A percentile compares a stretch with the other conserved stretches of the same genome.
Evolutionary conservation across 2,113 vertebrate species (phyloP).

Genomic region (Syngnathus scovelli): DNA sequence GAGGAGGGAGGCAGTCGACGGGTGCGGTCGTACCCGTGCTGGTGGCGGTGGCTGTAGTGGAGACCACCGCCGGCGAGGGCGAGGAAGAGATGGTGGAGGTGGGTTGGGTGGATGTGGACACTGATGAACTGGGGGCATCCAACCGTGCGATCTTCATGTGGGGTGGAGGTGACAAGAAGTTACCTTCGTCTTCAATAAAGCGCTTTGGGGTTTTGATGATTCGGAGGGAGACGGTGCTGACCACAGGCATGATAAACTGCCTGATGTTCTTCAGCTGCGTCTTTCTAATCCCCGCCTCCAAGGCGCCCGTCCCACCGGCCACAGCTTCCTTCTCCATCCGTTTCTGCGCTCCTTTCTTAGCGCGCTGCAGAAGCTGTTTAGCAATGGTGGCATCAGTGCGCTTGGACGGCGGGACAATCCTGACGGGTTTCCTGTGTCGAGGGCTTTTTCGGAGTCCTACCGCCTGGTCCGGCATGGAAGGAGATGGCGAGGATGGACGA

Average conservation of each 20-base stretch:
- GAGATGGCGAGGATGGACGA: slow-evolving; percentile 63
- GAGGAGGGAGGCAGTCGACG: slow-evolving; percentile 55
- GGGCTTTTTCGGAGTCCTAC: slow-evolving; percentile 86
- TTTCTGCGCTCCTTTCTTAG: slow-evolving; percentile 87
- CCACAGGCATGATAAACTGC: slow-evolving; percentile 98
- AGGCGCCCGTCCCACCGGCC: slow-evolving; percentile 35
- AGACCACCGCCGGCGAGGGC: slow-evolving; percentile 40
- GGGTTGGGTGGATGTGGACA: slow-evolving; percentile 49
- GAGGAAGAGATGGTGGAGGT: slow-evolving; percentile 44
- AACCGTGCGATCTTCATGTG: slow-evolving; percentile 88
- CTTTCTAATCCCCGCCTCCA: slow-evolving; percentile 79
- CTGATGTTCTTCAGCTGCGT: slow-evolving; percentile 96
- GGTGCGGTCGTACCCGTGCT: slow-evolving; percentile 40
- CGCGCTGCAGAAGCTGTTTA: slow-evolving; percentile 92
- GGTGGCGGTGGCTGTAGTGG: slow-evolving; percentile 35
- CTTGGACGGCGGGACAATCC: slow-evolving; percentile 91
- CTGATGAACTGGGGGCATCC: slow-evolving; percentile 69
- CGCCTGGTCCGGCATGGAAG: slow-evolving; percentile 69
- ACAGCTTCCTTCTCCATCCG: slow-evolving; percentile 86
- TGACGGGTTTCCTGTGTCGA: slow-evolving; percentile 87
- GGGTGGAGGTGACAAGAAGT: slow-evolving; percentile 72
- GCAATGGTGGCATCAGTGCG: slow-evolving; percentile 92
- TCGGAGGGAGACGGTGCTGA: slow-evolving; percentile 91
- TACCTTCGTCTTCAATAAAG: slow-evolving; percentile 95
- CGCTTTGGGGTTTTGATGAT: slow-evolving; percentile 97